Evolutionary conservation across 2,888 invertebrate genomes (phyloP), one percentile per base, ranked within the genome.

Genomic region (Argynnis bischoffii): DNA sequence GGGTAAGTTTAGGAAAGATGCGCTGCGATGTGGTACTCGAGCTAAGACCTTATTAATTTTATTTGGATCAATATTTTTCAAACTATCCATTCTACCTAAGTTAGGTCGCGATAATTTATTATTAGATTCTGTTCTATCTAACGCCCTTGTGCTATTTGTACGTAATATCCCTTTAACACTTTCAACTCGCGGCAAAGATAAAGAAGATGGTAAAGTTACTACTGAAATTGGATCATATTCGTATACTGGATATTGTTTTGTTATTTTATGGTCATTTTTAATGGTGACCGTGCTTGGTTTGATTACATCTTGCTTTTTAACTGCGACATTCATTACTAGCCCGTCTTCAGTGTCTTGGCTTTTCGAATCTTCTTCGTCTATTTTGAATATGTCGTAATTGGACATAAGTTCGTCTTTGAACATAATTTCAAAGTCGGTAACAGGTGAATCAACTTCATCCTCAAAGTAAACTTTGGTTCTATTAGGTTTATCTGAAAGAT

Each of bases 391-490:
- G 53, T 89, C 87, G 64, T 89, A 81, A 51, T 82, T 84, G 1
- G 85, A 80, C 2, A 87, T 70, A 0, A 93, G 81, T 79, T 93
- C 93, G 71, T 93, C 93, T 81, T 93, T 92, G 78, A 93, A 93
- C 93, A 93, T 93, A 1, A 93, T 93, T 81, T 93, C 93, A 63
- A 93, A 93, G 78, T 93, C 93, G 2, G 93, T 92, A 3, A 93
- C 89, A 0, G 91, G 92, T 0, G 91, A 90, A 64, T 93, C 87
- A 0, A 92, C 87, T 79, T 93, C 92, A 48, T 93, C 93, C 79
- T 92, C 92, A 71, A 93, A 93, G 74, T 93, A 91, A 0, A 93
- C 93, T 75, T 92, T 92, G 21, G 91, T 91, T 70, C 93, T 80
- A 67, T 90, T 92, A 0, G 92, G 91, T 74, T 83, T 87, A 54